phyloP scores from a whole-genome alignment of 2,888 invertebrate species.

The Acrobasis consociella region DNA sequence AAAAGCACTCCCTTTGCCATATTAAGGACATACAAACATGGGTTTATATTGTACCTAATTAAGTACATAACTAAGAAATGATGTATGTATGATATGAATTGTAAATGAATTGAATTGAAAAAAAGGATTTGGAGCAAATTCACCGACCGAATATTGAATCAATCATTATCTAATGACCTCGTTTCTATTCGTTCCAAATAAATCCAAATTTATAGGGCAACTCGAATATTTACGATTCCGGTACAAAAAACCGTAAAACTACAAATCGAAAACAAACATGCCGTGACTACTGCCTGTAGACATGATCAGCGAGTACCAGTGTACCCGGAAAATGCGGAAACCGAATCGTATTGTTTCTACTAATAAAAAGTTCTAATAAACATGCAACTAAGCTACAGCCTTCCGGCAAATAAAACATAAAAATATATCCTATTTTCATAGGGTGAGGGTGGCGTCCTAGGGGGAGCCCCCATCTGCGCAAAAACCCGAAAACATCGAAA shows the following conservation, averaged over 20 bases:
- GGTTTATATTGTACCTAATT: too few relatives aligned
- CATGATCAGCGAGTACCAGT: conserved; percentile 46
- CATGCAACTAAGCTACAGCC: conserved; percentile 82
- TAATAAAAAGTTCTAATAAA: conserved; percentile 83
- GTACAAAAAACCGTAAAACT: conserved; percentile 30
- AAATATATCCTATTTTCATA: conserved; percentile 84
- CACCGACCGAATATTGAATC: background rate
- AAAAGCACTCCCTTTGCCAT: too few relatives aligned
- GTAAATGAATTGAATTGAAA: background rate
- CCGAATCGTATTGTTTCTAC: conserved; percentile 69
- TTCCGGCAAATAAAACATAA: conserved; percentile 83
- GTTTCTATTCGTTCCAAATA: conserved; percentile 1
- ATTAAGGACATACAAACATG: too few relatives aligned
- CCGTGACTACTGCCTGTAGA: conserved; percentile 66
- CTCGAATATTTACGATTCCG: conserved; percentile 2
- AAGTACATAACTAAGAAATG: too few relatives aligned
- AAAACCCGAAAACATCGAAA: conserved; percentile 84
- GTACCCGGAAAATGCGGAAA: conserved; percentile 51
- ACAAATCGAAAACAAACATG: conserved; percentile 58
- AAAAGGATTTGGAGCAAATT: background rate
- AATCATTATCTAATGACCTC: conserved; percentile 1
- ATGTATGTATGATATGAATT: background rate
- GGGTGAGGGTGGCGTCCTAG: conserved; percentile 65
- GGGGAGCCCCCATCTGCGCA: conserved; percentile 72
- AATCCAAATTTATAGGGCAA: conserved; percentile 6